These are phyloP conservation scores for Fistularia commersonii DNA, from an alignment of 2,797 vertebrate genomes.

Conservation along the genomic window DNA sequence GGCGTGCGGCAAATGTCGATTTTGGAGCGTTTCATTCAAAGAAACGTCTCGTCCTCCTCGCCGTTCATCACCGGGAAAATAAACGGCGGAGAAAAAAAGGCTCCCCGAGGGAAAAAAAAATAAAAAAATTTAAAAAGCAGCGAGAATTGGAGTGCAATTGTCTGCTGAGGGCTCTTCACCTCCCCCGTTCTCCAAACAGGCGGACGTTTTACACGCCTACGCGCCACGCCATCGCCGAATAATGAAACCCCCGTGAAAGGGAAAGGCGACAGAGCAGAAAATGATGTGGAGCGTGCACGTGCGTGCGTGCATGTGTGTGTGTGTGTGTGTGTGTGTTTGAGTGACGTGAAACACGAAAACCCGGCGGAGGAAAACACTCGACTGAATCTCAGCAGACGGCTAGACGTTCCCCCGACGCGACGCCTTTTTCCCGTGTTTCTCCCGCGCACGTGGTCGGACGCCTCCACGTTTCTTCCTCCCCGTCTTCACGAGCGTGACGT, in stretches of 20 bases:
- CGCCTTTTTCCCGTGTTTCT: too few species aligned
- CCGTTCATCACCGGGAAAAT: too few species aligned
- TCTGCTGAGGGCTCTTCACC: conserved; percentile 64
- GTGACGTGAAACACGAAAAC: conserved; percentile 51
- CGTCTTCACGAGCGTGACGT: too few species aligned
- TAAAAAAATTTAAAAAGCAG: too few species aligned
- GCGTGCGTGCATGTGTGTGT: conserved; percentile 22
- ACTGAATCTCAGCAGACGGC: conserved; percentile 50
- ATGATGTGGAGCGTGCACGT: conserved; percentile 62
- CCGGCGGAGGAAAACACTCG: conserved; percentile 53
- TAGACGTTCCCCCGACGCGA: too few species aligned
- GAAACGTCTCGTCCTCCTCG: too few species aligned
- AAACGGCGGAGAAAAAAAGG: too few species aligned
- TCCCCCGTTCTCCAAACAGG: conserved; percentile 60
- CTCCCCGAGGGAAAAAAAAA: too few species aligned
- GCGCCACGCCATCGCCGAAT: conserved; percentile 53
- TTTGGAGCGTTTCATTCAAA: too few species aligned
- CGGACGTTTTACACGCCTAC: conserved; percentile 63
- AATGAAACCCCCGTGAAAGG: conserved; percentile 58
- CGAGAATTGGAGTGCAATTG: conserved; percentile 65
- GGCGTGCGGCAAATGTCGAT: too few species aligned
- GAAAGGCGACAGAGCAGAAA: conserved; percentile 60
- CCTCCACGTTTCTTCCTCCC: too few species aligned
- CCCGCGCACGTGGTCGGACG: too few species aligned
- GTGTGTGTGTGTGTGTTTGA: conserved; percentile 32